A percentile compares a stretch with the other conserved stretches of the same genome.
Evolutionary conservation across 2,113 vertebrate genomes (phyloP).

Genomic region (Melanostigma gelatinosum): DNA sequence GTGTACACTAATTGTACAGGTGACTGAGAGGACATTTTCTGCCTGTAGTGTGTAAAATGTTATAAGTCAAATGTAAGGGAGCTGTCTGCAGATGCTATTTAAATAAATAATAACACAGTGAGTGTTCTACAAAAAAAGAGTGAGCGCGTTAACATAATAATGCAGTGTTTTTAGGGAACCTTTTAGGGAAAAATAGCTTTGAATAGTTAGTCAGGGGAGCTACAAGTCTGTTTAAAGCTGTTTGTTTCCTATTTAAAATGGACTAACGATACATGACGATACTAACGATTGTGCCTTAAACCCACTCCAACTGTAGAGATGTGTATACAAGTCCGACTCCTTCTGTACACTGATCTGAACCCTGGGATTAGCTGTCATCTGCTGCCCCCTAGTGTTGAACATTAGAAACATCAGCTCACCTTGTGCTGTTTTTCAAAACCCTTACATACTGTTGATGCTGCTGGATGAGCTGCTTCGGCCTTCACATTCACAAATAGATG

Average conservation of each 20-base stretch:
- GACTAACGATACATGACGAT: neutral
- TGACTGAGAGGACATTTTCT: neutral
- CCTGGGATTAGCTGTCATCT: slow-evolving; percentile 1
- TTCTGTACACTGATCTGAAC: neutral
- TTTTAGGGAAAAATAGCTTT: neutral
- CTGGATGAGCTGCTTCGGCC: neutral
- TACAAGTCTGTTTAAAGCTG: neutral
- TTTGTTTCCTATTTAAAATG: neutral
- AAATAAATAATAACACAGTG: neutral
- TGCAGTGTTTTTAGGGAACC: neutral
- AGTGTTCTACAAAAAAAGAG: no score
- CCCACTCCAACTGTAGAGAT: neutral
- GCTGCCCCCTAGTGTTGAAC: slow-evolving; percentile 44
- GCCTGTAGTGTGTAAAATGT: neutral
- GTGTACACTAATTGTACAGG: neutral
- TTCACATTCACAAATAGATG: neutral
- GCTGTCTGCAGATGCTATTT: neutral
- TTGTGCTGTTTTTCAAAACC: neutral
- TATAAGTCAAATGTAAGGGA: neutral
- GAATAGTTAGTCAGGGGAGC: neutral
- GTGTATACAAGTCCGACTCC: neutral
- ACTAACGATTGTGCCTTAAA: neutral
- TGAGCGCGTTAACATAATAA: neutral
- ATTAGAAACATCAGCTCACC: neutral
- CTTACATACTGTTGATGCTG: neutral